Conservation (phyloP, 2,888 invertebrate genomes). For the Sphecodes monilicornis region DNA sequence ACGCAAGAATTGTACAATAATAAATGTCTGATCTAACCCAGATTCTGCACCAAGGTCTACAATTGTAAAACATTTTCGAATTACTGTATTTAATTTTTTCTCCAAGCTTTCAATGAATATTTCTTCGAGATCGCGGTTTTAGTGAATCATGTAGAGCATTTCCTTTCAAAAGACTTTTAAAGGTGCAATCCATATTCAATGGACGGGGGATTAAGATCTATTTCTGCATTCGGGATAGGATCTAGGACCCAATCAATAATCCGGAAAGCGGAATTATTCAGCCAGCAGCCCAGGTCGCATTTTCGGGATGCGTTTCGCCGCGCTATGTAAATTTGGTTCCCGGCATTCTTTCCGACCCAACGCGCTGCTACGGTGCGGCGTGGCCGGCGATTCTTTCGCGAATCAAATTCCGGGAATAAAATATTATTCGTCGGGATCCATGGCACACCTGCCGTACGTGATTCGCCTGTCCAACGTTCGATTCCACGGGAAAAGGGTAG, state of each 20-base stretch:
- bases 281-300: slow-evolving; percentile 19
- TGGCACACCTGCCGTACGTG: slow-evolving; percentile 73
- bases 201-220: slow-evolving; percentile 24
- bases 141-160: neutral
- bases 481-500: slow-evolving; percentile 56
- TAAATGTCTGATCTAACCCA: too few species aligned
- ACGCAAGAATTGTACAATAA: too few species aligned
- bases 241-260: slow-evolving; percentile 14
- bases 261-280: slow-evolving; percentile 22
- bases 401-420: slow-evolving; percentile 65
- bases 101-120: too few species aligned
- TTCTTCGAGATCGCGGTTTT: neutral
- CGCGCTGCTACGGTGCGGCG: slow-evolving; percentile 34
- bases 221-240: slow-evolving; percentile 3
- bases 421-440: slow-evolving; percentile 67
- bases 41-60: too few species aligned
- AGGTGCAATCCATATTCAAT: neutral
- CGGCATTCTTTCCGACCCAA: slow-evolving; percentile 42
- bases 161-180: neutral
- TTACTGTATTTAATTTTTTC: too few species aligned
- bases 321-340: slow-evolving; percentile 43
- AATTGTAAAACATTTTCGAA: too few species aligned
- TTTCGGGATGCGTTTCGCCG: slow-evolving; percentile 46
- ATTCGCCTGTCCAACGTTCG: slow-evolving; percentile 67
- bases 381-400: slow-evolving; percentile 46